These are phyloP conservation scores for Pseudorhombus dupliciocellatus DNA, from an alignment of 2,113 vertebrate genomes.

Conservation along the genomic window DNA sequence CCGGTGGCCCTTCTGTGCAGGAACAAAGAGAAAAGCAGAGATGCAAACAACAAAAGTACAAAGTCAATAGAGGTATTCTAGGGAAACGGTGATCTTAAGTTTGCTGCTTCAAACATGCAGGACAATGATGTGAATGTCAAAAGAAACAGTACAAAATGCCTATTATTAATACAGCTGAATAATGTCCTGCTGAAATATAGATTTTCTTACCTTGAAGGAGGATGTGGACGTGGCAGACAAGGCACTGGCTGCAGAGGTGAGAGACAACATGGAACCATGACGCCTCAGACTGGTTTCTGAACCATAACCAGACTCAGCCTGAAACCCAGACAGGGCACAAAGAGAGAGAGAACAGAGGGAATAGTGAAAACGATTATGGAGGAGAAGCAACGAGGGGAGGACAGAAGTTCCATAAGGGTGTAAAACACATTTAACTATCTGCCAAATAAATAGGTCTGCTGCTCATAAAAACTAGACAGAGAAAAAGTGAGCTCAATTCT, in stretches of 20 bases:
- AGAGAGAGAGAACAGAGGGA: background rate
- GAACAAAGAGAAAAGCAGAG: background rate
- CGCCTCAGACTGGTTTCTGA: slow-evolving; percentile 95
- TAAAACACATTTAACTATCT: slow-evolving; percentile 15
- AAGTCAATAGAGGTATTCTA: background rate
- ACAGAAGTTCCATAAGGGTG: slow-evolving; percentile 9
- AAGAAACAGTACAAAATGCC: background rate
- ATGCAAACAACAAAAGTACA: background rate
- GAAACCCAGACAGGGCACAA: background rate
- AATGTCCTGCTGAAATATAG: background rate
- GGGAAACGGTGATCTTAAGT: background rate
- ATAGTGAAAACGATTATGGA: background rate
- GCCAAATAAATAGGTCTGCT: slow-evolving; percentile 8
- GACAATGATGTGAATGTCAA: too few species aligned
- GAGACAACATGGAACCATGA: slow-evolving; percentile 97
- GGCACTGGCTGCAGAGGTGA: slow-evolving; percentile 95
- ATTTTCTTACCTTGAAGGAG: slow-evolving; percentile 90
- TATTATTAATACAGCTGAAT: background rate
- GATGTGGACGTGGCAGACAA: slow-evolving; percentile 96
- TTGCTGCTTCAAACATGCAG: background rate
- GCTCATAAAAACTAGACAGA: slow-evolving; percentile 9
- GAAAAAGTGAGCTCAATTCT: slow-evolving; percentile 8
- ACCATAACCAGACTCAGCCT: slow-evolving; percentile 94
- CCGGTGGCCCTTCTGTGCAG: slow-evolving; percentile 91
- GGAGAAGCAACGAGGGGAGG: background rate